These are phyloP conservation scores for Rhogogaster chlorosoma DNA, from an alignment of 2,888 invertebrate species.

Conservation along the genomic window DNA sequence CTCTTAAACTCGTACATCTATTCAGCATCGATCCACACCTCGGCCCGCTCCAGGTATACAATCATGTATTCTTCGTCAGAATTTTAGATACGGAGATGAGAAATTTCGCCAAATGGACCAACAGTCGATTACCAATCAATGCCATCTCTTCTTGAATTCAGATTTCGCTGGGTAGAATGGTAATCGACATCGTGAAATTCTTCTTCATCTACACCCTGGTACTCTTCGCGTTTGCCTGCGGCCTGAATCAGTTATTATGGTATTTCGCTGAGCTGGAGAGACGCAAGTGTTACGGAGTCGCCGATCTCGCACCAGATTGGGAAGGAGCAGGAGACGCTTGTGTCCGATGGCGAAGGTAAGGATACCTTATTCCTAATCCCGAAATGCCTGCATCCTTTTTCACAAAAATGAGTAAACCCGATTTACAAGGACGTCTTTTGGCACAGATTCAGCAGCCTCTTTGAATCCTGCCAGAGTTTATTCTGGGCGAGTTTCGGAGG, in stretches of 20 bases:
- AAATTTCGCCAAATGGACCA: no score
- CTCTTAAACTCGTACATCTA: constrained; percentile 93
- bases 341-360: constrained; percentile 88
- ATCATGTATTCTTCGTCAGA: not conserved
- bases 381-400: not conserved
- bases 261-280: constrained; percentile 94
- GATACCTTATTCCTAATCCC: not conserved
- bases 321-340: constrained; percentile 88
- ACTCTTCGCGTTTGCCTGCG: constrained; percentile 95
- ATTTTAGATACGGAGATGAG: no score
- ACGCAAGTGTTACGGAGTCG: constrained; percentile 87
- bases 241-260: constrained; percentile 96
- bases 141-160: constrained; percentile 77
- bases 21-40: constrained; percentile 96
- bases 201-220: constrained; percentile 93
- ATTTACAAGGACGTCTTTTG: not conserved
- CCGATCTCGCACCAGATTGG: constrained; percentile 88
- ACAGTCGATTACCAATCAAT: not conserved
- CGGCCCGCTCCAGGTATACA: constrained; percentile 87
- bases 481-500: constrained; percentile 98
- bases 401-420: not conserved
- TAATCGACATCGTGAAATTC: constrained; percentile 95
- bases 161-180: constrained; percentile 94
- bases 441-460: constrained; percentile 84
- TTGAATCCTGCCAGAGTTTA: constrained; percentile 96